Percentiles rank a stretch among this genome's conserved stretches.
phyloP scores from a whole-genome alignment of 2,888 invertebrate species.

The Anorthoa munda region DNA sequence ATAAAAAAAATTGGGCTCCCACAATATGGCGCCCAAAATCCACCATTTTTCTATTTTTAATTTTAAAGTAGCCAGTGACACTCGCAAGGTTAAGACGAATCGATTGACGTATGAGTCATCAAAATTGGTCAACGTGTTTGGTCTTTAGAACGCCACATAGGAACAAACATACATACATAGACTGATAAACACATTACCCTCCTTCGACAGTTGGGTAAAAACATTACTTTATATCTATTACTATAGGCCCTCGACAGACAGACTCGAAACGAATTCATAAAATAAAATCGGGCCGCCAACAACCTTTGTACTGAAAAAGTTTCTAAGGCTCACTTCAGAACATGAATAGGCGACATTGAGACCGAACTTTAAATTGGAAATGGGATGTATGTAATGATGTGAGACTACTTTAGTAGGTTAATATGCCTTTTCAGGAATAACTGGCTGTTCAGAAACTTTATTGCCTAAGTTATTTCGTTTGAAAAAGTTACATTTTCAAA shows the following conservation, averaged over 20 bases:
- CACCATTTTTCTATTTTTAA: too few species aligned
- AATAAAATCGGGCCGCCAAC: constrained; percentile 18
- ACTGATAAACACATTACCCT: too few species aligned
- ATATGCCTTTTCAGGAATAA: neutral
- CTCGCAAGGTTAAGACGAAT: too few species aligned
- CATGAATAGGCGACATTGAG: constrained; percentile 11
- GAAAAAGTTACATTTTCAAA: neutral
- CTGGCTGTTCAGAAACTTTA: neutral
- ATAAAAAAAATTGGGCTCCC: too few species aligned
- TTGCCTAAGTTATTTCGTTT: neutral
- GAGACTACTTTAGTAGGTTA: neutral
- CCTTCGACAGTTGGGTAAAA: too few species aligned
- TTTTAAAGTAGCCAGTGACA: too few species aligned
- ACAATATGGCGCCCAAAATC: too few species aligned
- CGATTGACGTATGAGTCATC: too few species aligned
- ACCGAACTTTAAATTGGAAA: constrained; percentile 45
- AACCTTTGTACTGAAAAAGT: constrained; percentile 32
- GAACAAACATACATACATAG: too few species aligned
- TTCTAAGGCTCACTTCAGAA: constrained; percentile 18
- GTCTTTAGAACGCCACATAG: too few species aligned
- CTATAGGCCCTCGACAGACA: neutral
- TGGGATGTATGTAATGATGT: constrained; percentile 3
- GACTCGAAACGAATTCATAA: constrained; percentile 15
- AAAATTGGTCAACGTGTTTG: too few species aligned
- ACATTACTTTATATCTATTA: neutral